These are phyloP conservation scores for Parthenolecanium corni DNA, from an alignment of 2,888 invertebrate genomes.

Conservation along the genomic window DNA sequence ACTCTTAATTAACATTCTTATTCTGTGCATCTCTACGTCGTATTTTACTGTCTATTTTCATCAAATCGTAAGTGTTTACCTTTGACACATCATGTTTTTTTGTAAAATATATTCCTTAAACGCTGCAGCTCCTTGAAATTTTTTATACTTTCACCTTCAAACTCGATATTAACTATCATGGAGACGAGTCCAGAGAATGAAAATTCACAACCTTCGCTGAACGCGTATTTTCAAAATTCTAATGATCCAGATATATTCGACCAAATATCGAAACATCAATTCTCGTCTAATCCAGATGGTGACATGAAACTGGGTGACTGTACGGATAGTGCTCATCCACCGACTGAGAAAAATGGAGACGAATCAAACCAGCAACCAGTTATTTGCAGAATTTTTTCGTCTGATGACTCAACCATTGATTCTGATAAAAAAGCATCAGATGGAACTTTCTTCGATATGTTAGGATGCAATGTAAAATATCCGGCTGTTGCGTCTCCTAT, in stretches of 20 bases:
- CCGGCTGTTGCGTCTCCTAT: neutral
- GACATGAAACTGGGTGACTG: neutral
- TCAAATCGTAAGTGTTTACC: no score
- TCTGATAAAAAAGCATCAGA: constrained; percentile 36
- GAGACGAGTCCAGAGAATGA: neutral
- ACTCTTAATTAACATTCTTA: no score
- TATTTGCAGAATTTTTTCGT: constrained; percentile 30
- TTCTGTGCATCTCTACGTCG: no score
- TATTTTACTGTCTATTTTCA: no score
- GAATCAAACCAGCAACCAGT: constrained; percentile 8
- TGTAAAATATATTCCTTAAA: no score
- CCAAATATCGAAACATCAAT: constrained; percentile 32
- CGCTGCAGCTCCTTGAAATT: no score
- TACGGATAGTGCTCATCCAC: neutral
- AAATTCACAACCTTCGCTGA: constrained; percentile 14
- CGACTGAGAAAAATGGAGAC: neutral
- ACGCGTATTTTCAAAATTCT: constrained; percentile 30
- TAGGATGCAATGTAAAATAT: constrained; percentile 35
- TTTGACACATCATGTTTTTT: no score
- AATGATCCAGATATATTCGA: constrained; percentile 34
- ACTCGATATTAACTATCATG: neutral
- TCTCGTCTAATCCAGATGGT: neutral
- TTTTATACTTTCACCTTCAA: no score
- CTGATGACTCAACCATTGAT: constrained; percentile 35
- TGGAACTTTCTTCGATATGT: constrained; percentile 42